Percentiles rank a stretch among this genome's conserved stretches.
These are phyloP conservation scores for Neosilurus mollespiculum DNA, from an alignment of 2,797 vertebrate genomes.

Conservation along the genomic window DNA sequence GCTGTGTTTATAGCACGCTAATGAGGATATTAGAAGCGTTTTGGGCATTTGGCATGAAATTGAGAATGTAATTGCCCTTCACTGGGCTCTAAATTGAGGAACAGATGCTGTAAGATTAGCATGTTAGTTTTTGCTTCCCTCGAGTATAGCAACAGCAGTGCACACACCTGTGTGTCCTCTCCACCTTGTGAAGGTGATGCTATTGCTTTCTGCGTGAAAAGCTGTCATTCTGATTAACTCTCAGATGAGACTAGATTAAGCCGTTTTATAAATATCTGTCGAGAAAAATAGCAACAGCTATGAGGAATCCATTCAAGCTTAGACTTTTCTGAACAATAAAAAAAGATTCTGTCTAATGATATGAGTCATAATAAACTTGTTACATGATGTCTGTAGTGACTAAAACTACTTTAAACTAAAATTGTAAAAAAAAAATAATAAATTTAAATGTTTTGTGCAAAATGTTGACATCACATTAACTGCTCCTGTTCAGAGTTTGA, in stretches of 20 bases:
- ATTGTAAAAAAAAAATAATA: no score
- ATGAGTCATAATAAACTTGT: no score
- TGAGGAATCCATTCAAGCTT: no score
- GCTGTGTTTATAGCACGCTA: slow-evolving; percentile 9
- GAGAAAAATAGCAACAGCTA: background rate
- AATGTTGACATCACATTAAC: no score
- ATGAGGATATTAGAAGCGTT: slow-evolving; percentile 29
- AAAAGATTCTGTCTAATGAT: no score
- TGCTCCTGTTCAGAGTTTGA: no score
- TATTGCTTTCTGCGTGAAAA: slow-evolving; percentile 36
- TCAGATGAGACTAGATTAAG: slow-evolving; percentile 9
- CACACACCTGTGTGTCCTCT: slow-evolving; percentile 31
- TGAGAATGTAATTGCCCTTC: slow-evolving; percentile 45
- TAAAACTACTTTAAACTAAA: no score
- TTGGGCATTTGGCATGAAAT: slow-evolving; percentile 37
- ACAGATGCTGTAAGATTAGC: slow-evolving; percentile 53
- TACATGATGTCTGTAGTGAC: background rate
- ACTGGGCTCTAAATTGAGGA: slow-evolving; percentile 42
- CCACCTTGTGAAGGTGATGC: slow-evolving; percentile 44
- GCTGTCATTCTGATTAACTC: slow-evolving; percentile 26
- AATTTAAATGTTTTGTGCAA: no score
- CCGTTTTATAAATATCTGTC: background rate
- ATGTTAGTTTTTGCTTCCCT: slow-evolving; percentile 34
- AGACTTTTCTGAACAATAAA: background rate
- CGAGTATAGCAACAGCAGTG: slow-evolving; percentile 45